Evolutionary conservation across 2,888 invertebrate species (phyloP).

Genomic region (Andrena chrysosceles): DNA sequence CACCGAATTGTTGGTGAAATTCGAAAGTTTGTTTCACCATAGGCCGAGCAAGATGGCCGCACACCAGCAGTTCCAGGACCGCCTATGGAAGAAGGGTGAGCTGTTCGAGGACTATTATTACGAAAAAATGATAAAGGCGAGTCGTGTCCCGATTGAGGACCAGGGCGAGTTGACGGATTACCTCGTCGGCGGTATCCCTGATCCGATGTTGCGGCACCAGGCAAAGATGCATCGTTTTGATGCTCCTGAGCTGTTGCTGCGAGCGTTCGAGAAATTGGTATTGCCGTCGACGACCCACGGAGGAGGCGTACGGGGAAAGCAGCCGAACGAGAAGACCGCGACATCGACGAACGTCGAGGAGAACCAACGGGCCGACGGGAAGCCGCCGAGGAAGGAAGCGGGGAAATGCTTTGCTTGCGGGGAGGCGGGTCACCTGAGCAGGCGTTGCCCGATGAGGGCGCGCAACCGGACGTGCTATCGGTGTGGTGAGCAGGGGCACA

Average conservation of each 20-base stretch:
- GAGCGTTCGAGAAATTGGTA: slow-evolving; percentile 55
- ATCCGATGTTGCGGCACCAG: slow-evolving; percentile 43
- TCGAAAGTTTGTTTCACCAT: slow-evolving; percentile 48
- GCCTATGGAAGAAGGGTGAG: slow-evolving; percentile 54
- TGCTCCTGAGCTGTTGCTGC: slow-evolving; percentile 35
- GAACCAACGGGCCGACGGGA: background rate
- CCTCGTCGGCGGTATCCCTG: slow-evolving; percentile 58
- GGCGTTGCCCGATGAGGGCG: slow-evolving; percentile 53
- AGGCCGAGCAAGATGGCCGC: slow-evolving; percentile 25
- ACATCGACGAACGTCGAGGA: background rate
- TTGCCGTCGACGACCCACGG: slow-evolving; percentile 6
- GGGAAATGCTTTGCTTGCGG: no score
- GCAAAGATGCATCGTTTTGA: slow-evolving; percentile 56
- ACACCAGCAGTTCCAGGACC: slow-evolving; percentile 48
- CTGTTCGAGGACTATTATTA: slow-evolving; percentile 48
- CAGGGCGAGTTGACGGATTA: slow-evolving; percentile 48
- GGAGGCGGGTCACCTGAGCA: slow-evolving; percentile 40
- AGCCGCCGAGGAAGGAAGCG: background rate
- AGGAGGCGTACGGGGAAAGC: background rate
- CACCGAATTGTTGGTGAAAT: slow-evolving; percentile 17
- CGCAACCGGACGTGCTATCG: slow-evolving; percentile 67
- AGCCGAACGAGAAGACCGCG: background rate
- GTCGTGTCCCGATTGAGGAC: slow-evolving; percentile 47
- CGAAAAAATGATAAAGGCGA: slow-evolving; percentile 51
- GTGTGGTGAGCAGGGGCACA: slow-evolving; percentile 60